Conservation (phyloP, 2,113 vertebrate species). For the Microtus montanus region DNA sequence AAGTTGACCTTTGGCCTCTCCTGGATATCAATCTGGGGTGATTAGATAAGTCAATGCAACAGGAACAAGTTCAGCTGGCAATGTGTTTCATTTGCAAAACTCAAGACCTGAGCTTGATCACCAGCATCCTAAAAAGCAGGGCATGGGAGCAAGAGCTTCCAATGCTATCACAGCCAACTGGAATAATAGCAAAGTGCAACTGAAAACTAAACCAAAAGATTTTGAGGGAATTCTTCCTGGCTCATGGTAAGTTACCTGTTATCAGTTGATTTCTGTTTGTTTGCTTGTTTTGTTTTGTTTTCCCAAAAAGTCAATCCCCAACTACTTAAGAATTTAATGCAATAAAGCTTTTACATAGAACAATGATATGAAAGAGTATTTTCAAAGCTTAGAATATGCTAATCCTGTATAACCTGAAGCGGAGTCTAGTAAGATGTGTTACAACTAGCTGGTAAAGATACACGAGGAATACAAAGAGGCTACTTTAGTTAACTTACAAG, state of each 20-base stretch:
- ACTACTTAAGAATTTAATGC: background rate
- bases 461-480: background rate
- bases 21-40: background rate
- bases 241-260: background rate
- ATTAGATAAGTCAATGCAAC: background rate
- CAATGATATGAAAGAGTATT: background rate
- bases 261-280: background rate
- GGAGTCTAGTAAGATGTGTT: slow-evolving; percentile 33
- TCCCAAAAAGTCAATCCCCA: background rate
- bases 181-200: background rate
- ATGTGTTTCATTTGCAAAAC: background rate
- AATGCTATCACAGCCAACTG: background rate
- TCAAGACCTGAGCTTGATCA: background rate
- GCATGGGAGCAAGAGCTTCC: too few relatives aligned
- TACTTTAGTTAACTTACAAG: slow-evolving; percentile 2
- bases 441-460: slow-evolving; percentile 1
- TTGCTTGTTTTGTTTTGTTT: background rate
- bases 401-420: slow-evolving; percentile 45
- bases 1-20: background rate
- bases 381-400: slow-evolving; percentile 27
- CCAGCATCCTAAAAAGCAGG: background rate
- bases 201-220: background rate
- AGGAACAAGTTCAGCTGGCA: background rate
- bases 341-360: background rate
- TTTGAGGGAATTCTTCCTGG: background rate